Evolutionary conservation across 64 coral and sea anemone species (phyloP), one percentile per base, ranked within the genome.

Genomic region (Stichodactyla mertensii): DNA sequence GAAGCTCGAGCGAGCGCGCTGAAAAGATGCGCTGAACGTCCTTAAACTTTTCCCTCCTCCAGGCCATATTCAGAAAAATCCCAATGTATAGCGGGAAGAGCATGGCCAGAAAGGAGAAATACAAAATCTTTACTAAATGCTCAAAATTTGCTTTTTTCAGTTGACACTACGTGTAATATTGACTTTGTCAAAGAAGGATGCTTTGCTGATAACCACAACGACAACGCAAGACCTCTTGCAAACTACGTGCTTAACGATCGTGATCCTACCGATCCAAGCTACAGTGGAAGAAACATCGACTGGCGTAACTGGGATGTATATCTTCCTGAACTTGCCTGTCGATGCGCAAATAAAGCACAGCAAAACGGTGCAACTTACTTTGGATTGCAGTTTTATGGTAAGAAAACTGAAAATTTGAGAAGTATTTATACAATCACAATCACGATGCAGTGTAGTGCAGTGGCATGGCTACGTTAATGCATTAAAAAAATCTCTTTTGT

Each of bases 171-270:
- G 19, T 88, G 82, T 28, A 45, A 55, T 7, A 16, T 81, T 7
- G 45, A 54, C 5, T 87, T 92, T 16, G 90, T 82, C 12, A 87
- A 83, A 52, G 90, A 87, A 69, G 90, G 59, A 20, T 92, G 90
- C 23, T 92, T 36, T 28, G 24, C 31, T 9, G 90, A 92, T 61
- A 27, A 55, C 0, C 90, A 92, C 52, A 27, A 55, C 8, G 11
- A 22, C 9, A 53, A 10, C 4, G 71, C 77, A 0, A 82, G 90
- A 80, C 90, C 90, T 51, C 78, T 92, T 10, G 84, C 86, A 57
- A 79, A 91, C 51, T 95, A 95, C 53, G 16, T 91, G 31, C 59
- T 95, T 11, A 95, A 86, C n/a, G 93, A 95, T 55, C 82, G 89
- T 4, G 93, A 95, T 31, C 2, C n/a, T 1, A 55, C 59, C 0